These are phyloP conservation scores for Lissonota sp. DNA, from an alignment of 2,888 invertebrate genomes.

Conservation along the genomic window DNA sequence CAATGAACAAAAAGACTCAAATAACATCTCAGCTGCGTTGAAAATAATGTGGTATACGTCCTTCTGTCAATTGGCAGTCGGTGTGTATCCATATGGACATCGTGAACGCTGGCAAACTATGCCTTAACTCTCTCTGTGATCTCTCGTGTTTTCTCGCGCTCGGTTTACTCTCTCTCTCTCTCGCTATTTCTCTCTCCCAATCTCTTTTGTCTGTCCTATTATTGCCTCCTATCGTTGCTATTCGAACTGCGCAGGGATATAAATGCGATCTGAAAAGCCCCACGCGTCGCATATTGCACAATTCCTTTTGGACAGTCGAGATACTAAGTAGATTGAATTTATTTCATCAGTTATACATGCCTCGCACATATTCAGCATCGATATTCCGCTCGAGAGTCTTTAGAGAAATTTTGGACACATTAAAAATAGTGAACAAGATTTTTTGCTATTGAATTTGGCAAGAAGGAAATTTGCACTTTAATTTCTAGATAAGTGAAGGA, in stretches of 20 bases:
- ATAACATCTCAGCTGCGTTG: no score
- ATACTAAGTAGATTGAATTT: conserved; percentile 34
- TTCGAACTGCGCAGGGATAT: conserved; percentile 32
- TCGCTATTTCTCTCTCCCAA: conserved; percentile 4
- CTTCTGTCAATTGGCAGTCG: no score
- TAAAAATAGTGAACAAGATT: no score
- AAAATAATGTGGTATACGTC: no score
- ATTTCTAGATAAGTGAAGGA: not conserved
- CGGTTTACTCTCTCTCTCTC: conserved; percentile 21
- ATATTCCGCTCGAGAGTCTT: no score
- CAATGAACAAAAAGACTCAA: no score
- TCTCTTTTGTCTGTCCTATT: conserved; percentile 53
- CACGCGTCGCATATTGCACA: conserved; percentile 49
- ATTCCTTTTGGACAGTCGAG: conserved; percentile 35
- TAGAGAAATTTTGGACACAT: no score
- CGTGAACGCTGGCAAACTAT: conserved; percentile 13
- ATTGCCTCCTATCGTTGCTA: conserved; percentile 51
- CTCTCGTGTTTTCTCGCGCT: conserved; percentile 3
- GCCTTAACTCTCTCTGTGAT: conserved; percentile 42
- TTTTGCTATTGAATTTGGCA: no score
- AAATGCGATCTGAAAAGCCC: conserved; percentile 11
- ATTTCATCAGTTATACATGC: conserved; percentile 5
- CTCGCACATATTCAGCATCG: no score
- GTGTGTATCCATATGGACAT: not conserved
- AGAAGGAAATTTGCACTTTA: no score